Base-by-base conservation (phyloP, 2,113 vertebrate genomes). In the Desmodus rotundus region DNA sequence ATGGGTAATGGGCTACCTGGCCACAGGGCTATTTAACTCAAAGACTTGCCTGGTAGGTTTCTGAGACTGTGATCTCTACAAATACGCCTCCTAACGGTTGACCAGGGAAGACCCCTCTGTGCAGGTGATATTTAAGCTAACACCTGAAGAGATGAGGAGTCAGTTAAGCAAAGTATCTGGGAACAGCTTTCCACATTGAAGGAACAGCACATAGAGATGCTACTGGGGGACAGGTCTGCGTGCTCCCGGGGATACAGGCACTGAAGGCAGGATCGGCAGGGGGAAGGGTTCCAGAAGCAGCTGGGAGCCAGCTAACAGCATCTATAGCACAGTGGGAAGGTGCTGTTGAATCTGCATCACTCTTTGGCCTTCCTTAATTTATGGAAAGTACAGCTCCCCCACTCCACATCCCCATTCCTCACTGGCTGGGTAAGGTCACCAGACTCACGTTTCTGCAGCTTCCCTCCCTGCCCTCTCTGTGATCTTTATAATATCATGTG, bases 241-340 rank as follows among this genome's bases (percentile, higher is more conserved):
- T 5, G 17, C 54, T 65, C 82, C 81, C 36, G 63, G 58, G 74
- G 50, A n/a, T 80, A 36, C 90, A 84, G 6, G 80, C 61, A 16
- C 2, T 7, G 7, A 54, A 73, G 38, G 14, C 12, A 0, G 15
- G 28, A 15, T 9, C 24, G 4, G 0, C 1, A 0, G 24, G 1
- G 4, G 19, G 4, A 20, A 33, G 9, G 19, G 41, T 17, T 4
- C 2, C 12, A 50, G 36, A 56, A 4, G 47, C 38, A 36, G 12
- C 8, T 24, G 20, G 45, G 5, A 54, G 6, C 54, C 33, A n/a
- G 13, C 11, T 1, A 73, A 50, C 77, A 26, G 14, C 24, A 33
- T 74, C 20, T 4, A 12, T 47, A 36, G 81, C 26, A 7, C 26
- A 7, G 19, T 0, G n/a, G 19, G n/a, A 45, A 38, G 36, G 9